These are phyloP conservation scores for Plotosus lineatus DNA, from an alignment of 2,113 vertebrate genomes.

Conservation along the genomic window DNA sequence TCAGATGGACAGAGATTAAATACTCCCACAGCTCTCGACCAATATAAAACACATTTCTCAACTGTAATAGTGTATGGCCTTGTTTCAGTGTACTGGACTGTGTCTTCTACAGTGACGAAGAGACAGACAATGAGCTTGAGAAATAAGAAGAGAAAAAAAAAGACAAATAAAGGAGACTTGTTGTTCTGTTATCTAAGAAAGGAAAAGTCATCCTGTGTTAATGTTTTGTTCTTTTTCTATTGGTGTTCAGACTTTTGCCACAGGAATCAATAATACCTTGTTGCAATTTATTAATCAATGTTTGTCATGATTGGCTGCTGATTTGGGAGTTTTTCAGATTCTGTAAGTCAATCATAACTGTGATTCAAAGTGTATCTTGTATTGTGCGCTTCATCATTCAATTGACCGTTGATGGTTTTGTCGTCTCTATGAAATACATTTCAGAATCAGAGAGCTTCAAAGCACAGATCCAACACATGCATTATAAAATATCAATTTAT, in stretches of 20 bases:
- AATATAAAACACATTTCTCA: constrained; percentile 30
- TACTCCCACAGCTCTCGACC: constrained; percentile 15
- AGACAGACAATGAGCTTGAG: not conserved
- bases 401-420: constrained; percentile 13
- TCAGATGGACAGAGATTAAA: constrained; percentile 12
- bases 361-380: constrained; percentile 20
- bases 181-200: not conserved
- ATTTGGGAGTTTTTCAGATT: not conserved
- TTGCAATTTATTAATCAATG: constrained; percentile 5
- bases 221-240: not conserved
- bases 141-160: not conserved
- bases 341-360: not conserved
- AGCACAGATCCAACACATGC: not conserved
- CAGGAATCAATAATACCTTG: constrained; percentile 12
- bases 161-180: not conserved
- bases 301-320: constrained; percentile 17
- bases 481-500: too few species aligned
- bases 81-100: constrained; percentile 3
- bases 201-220: not conserved
- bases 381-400: not conserved
- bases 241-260: not conserved
- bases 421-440: constrained; percentile 1
- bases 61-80: constrained; percentile 14
- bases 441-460: not conserved
- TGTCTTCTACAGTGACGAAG: not conserved